Base-by-base conservation (phyloP, 2,113 vertebrate genomes). In the Bagarius yarrelli region DNA sequence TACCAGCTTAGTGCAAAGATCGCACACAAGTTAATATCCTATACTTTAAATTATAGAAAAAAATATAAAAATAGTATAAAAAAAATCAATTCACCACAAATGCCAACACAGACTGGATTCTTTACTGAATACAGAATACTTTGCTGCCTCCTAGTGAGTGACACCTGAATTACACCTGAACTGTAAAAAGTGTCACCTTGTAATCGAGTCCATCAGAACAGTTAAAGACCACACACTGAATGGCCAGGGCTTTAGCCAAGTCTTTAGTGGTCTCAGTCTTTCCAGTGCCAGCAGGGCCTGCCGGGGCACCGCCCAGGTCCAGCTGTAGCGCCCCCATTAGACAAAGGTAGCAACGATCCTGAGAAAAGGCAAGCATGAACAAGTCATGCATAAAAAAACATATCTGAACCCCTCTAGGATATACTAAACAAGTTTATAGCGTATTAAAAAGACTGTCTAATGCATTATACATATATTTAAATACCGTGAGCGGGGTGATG, bases 201-300 rank as follows among this genome's bases (percentile, higher is more conserved):
- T 96, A 95, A 89, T 96, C 95, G 40, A 96, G 92, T 21, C 95
- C 95, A 80, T 96, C 95, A 0, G 95, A 96, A 79, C 95, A 96
- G 90, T 96, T 96, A 83, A 96, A 96, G 66, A 96, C 95, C 74
- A 96, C 95, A 87, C 95, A 96, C 85, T 96, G 95, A 84, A 96
- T 95, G 83, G 94, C 95, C 36, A 96, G 91, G 8, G 95, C 94
- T 85, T 96, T 96, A 25, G 95, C 95, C 32, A 96, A 90, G 67
- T 96, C 95, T 88, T 96, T 96, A 21, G 94, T 96, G 21, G 95
- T 96, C 88, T 96, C 95, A 0, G 95, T 96, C 89, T 96, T 96
- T 21, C 95, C 95, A 0, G 95, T 96, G 23, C 95, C 95, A 19
- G 95, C 95, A 8, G 95, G 95, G 8, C 95, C 95, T 5, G 95